These are phyloP conservation scores for Chydorus sphaericus DNA, from an alignment of 2,888 invertebrate species.

Conservation along the genomic window DNA sequence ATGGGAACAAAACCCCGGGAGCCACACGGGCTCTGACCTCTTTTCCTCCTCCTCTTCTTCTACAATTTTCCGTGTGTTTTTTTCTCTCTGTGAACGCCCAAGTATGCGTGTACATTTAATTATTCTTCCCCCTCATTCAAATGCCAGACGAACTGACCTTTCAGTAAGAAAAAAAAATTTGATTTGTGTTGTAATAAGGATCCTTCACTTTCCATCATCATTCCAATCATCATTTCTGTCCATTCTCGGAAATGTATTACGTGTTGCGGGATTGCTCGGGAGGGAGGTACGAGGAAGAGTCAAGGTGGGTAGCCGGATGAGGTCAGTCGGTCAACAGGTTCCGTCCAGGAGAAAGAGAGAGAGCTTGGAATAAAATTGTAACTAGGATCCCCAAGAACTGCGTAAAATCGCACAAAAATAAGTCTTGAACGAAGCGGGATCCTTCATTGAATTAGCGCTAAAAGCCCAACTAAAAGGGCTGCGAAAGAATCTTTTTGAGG, in stretches of 20 bases:
- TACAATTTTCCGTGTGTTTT: not conserved
- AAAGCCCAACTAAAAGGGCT: too few relatives aligned
- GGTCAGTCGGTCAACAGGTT: slow-evolving; percentile 13
- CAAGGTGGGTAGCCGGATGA: slow-evolving; percentile 1
- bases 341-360: not conserved
- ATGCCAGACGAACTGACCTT: not conserved
- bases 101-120: too few relatives aligned
- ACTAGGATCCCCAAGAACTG: not conserved
- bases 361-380: not conserved
- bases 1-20: slow-evolving; percentile 7
- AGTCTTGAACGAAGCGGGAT: too few relatives aligned
- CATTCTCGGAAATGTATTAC: too few relatives aligned
- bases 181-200: too few relatives aligned
- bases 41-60: not conserved
- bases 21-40: not conserved
- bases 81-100: too few relatives aligned
- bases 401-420: not conserved
- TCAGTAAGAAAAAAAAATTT: not conserved
- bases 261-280: too few relatives aligned
- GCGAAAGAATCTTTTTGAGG: not conserved
- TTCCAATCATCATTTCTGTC: too few relatives aligned
- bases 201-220: not conserved
- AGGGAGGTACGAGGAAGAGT: not conserved
- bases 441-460: too few relatives aligned
- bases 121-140: not conserved